Conservation (phyloP, 2,113 vertebrate genomes). For the Oriolus oriolus region DNA sequence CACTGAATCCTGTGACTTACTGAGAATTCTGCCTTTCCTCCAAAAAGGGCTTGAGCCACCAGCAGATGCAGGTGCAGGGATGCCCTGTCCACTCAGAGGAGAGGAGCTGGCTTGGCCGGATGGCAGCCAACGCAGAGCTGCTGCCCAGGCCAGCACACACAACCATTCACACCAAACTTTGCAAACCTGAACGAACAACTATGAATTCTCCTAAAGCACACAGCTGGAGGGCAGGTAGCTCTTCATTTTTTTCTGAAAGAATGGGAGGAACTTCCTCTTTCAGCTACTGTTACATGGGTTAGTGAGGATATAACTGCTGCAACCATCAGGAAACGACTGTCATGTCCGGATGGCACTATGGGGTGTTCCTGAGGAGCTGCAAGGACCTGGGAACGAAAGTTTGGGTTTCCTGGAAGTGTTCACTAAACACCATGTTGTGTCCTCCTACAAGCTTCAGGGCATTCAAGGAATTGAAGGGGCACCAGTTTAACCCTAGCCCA, state of each 20-base stretch:
- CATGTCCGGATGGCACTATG: not conserved
- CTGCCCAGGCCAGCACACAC: not conserved
- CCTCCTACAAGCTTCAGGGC: not conserved
- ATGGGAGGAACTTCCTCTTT: conserved; percentile 13
- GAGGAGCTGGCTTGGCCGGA: not conserved
- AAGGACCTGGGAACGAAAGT: not conserved
- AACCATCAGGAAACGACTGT: not conserved
- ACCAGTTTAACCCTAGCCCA: not conserved
- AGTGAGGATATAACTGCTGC: not conserved
- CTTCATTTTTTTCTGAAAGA: not conserved
- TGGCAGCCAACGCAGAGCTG: rapidly evolving
- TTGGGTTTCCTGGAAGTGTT: not conserved
- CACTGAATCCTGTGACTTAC: not conserved
- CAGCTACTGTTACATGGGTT: not conserved
- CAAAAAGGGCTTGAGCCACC: not conserved
- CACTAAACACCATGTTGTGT: not conserved
- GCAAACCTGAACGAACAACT: not conserved
- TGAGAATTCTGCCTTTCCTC: not conserved
- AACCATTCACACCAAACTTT: not conserved
- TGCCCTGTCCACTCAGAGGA: rapidly evolving
- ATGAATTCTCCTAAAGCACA: not conserved
- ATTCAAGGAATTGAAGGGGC: not conserved
- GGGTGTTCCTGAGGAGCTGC: not conserved
- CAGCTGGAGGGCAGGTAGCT: not conserved
- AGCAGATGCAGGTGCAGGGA: rapidly evolving